These are phyloP conservation scores for Sarcophilus harrisii DNA, from an alignment of 2,797 vertebrate species.

Conservation along the genomic window DNA sequence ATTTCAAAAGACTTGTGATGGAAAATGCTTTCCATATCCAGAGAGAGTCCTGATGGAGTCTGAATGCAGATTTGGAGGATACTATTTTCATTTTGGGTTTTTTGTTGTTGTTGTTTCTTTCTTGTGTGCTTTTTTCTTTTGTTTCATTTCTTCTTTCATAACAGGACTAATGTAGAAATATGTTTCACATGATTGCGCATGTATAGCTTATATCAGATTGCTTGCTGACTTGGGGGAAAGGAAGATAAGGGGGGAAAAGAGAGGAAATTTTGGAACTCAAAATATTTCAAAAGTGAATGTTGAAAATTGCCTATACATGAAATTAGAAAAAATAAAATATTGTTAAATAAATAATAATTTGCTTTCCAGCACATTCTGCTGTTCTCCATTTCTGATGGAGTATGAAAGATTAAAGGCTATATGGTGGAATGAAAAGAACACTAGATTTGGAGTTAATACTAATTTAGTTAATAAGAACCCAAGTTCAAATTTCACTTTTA, in stretches of 20 bases:
- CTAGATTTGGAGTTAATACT: neutral
- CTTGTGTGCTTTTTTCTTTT: neutral
- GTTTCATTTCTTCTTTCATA: neutral
- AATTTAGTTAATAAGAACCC: neutral
- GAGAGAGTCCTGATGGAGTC: neutral
- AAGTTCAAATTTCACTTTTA: neutral
- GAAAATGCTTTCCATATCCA: neutral
- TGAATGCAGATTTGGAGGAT: neutral
- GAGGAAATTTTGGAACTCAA: neutral
- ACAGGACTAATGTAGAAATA: neutral
- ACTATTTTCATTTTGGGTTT: neutral
- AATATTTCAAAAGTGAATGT: neutral
- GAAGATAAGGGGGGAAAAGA: neutral
- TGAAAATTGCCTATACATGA: neutral
- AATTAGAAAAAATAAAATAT: neutral
- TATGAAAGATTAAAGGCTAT: neutral
- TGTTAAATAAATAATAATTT: neutral
- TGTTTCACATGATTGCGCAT: neutral
- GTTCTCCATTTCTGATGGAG: neutral
- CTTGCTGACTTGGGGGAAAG: neutral
- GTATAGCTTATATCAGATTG: neutral
- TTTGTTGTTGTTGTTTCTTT: no score
- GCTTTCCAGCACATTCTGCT: neutral
- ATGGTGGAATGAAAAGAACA: neutral
- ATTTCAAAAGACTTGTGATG: neutral